Percentiles rank a stretch among this genome's conserved stretches.
Conservation (phyloP, 2,888 invertebrate genomes). For the Drosophila suboccidentalis region DNA sequence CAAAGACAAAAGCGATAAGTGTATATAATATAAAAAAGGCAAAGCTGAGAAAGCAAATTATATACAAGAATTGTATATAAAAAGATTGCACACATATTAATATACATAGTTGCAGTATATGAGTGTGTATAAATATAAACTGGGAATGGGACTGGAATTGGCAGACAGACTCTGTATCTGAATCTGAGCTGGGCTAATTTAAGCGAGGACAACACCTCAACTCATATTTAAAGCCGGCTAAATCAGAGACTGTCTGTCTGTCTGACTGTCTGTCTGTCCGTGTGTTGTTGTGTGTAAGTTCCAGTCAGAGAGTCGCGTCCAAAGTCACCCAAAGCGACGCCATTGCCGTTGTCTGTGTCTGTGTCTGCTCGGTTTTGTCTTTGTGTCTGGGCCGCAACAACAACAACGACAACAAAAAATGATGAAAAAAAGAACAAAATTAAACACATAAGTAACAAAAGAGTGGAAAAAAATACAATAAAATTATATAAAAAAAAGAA, state of each 20-base stretch:
- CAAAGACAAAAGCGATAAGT: slow-evolving; percentile 74
- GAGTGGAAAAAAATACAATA: slow-evolving; percentile 65
- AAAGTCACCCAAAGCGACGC: slow-evolving; percentile 74
- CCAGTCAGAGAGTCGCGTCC: slow-evolving; percentile 52
- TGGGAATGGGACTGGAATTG: slow-evolving; percentile 36
- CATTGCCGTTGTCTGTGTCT: slow-evolving; percentile 46
- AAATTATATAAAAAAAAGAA: slow-evolving; percentile 64
- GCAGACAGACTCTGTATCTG: slow-evolving; percentile 46
- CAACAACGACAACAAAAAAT: slow-evolving; percentile 27
- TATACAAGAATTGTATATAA: slow-evolving; percentile 13
- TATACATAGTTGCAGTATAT: slow-evolving; percentile 11
- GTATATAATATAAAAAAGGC: slow-evolving; percentile 36
- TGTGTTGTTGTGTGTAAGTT: slow-evolving; percentile 50
- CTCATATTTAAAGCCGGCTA: slow-evolving; percentile 83
- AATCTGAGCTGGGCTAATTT: slow-evolving; percentile 72
- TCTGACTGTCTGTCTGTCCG: slow-evolving; percentile 28
- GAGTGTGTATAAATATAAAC: slow-evolving; percentile 23
- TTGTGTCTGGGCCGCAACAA: slow-evolving; percentile 82
- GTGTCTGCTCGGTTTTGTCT: slow-evolving; percentile 71
- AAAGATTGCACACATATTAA: slow-evolving; percentile 1
- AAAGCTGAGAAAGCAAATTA: slow-evolving; percentile 50
- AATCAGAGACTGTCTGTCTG: slow-evolving; percentile 68
- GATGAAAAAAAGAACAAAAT: slow-evolving; percentile 56
- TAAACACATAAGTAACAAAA: slow-evolving; percentile 77
- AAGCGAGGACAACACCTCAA: slow-evolving; percentile 83